These are phyloP conservation scores for Lasioglossum albipes DNA, from an alignment of 1,140 invertebrate genomes.

Conservation along the genomic window DNA sequence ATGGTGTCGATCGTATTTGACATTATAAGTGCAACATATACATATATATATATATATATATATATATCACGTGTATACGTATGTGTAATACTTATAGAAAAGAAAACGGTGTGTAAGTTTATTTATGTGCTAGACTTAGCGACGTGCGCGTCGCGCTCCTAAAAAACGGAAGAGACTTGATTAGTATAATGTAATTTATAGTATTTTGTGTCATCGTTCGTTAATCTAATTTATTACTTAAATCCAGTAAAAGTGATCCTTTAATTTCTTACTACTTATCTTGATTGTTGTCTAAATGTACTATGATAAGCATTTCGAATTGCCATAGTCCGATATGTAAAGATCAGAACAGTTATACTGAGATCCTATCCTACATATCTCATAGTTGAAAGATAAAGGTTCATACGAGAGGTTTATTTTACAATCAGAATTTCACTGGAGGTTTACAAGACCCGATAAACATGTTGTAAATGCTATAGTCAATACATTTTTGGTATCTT, in stretches of 20 bases:
- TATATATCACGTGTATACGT: background rate
- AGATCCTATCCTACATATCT: conserved; percentile 5
- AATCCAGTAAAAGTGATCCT: conserved; percentile 13
- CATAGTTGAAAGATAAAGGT: conserved; percentile 20
- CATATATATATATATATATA: background rate
- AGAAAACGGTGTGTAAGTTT: conserved; percentile 1
- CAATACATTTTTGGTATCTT: background rate
- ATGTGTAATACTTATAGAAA: conserved; percentile 11
- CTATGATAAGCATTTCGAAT: conserved; percentile 23
- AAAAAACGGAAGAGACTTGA: conserved; percentile 28
- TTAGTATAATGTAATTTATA: conserved; percentile 34
- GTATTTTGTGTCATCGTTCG: conserved; percentile 5
- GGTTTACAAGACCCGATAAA: background rate
- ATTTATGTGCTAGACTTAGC: conserved; percentile 34
- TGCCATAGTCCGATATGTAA: conserved; percentile 33
- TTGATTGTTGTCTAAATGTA: conserved; percentile 9
- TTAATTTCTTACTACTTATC: conserved; percentile 16
- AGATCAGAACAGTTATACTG: conserved; percentile 14
- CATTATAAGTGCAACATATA: conserved; percentile 18
- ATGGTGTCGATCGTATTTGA: conserved; percentile 14
- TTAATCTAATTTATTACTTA: conserved; percentile 33
- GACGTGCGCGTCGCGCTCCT: conserved; percentile 9
- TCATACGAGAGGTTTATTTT: conserved; percentile 24
- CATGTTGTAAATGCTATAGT: background rate
- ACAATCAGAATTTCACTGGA: conserved; percentile 10